phyloP scores from a whole-genome alignment of 2,888 invertebrate species.

The Coleophora deauratella region DNA sequence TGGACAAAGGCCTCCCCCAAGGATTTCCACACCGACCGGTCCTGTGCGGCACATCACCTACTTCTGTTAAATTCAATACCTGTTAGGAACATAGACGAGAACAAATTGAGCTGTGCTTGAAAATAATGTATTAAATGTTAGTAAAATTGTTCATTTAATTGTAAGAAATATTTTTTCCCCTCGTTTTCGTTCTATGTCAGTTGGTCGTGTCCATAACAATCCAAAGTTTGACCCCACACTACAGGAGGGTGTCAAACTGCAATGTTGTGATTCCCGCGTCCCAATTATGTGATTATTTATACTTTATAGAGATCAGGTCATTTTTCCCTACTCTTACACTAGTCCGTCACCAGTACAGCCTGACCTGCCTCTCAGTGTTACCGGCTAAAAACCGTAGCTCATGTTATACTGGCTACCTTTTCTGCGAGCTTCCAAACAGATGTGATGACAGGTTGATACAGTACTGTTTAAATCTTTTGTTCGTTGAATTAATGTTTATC shows the following conservation, averaged over 20 bases:
- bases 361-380: conserved; percentile 16
- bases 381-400: too few species aligned
- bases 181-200: too few species aligned
- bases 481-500: conserved; percentile 24
- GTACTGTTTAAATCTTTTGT: conserved; percentile 28
- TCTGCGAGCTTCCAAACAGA: conserved; percentile 18
- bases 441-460: conserved; percentile 27
- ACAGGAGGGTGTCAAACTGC: conserved; percentile 29
- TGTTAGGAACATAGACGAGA: too few species aligned
- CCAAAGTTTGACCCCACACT: conserved; percentile 15
- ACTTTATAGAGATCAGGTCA: conserved; percentile 36
- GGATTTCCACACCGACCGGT: too few species aligned
- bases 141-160: too few species aligned
- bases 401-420: too few species aligned
- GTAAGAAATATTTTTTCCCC: too few species aligned
- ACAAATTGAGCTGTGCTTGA: too few species aligned
- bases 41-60: too few species aligned
- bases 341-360: conserved; percentile 16
- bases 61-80: too few species aligned
- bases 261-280: conserved; percentile 45
- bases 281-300: conserved; percentile 70
- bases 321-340: conserved; percentile 29
- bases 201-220: conserved; percentile 20
- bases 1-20: too few species aligned
- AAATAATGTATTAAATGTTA: too few species aligned